Conservation (phyloP, 1,140 invertebrate genomes). For the Pseudomyrmex concolor region DNA sequence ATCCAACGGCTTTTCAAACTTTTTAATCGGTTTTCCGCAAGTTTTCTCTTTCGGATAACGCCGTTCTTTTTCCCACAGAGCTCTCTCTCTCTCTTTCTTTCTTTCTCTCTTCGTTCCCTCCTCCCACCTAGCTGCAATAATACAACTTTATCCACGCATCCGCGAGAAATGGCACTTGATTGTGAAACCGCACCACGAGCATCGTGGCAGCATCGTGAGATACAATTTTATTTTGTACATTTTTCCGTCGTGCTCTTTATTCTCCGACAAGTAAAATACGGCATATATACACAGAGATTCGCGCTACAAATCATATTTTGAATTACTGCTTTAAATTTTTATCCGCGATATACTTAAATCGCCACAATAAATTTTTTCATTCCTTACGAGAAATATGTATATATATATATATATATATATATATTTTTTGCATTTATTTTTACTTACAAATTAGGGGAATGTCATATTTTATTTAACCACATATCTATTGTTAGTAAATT, state of each 20-base stretch:
- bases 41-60: constrained; percentile 43
- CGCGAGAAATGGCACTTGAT: constrained; percentile 45
- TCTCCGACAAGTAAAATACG: neutral
- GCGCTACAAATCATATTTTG: neutral
- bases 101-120: no score
- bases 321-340: neutral
- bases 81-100: neutral
- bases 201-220: constrained; percentile 34
- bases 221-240: constrained; percentile 17
- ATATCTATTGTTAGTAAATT: no score
- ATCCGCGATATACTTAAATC: neutral
- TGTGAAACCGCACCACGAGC: constrained; percentile 10
- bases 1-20: constrained; percentile 43
- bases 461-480: no score
- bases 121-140: constrained; percentile 18
- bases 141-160: constrained; percentile 56
- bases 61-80: constrained; percentile 38
- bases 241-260: neutral
- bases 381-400: neutral
- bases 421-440: no score
- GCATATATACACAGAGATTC: constrained; percentile 16
- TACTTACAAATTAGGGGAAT: no score
- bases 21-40: constrained; percentile 56
- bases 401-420: no score
- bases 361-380: neutral